Percentiles rank a stretch among this genome's conserved stretches.
These are phyloP conservation scores for Ligdia adustata DNA, from an alignment of 2,888 invertebrate genomes.

Conservation along the genomic window DNA sequence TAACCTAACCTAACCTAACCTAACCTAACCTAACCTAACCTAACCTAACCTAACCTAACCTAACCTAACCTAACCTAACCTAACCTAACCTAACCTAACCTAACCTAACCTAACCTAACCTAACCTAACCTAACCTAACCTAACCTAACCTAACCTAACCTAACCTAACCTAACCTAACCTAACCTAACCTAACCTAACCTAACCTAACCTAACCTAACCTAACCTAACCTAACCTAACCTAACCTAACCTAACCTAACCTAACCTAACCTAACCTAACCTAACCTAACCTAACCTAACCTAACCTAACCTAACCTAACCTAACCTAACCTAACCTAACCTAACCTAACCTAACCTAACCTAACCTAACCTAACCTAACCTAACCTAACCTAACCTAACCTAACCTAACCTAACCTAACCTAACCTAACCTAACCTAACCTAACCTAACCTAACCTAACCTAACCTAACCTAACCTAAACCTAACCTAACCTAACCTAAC, in stretches of 20 bases:
- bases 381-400: slow-evolving; percentile 6
- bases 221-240: slow-evolving; percentile 6
- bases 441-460: slow-evolving; percentile 5
- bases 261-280: slow-evolving; percentile 6
- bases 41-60: slow-evolving; percentile 27
- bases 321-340: slow-evolving; percentile 6
- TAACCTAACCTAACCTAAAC: slow-evolving; percentile 10
- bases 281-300: slow-evolving; percentile 6
- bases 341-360: slow-evolving; percentile 6
- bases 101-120: slow-evolving; percentile 5
- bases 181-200: slow-evolving; percentile 1
- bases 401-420: slow-evolving; percentile 6
- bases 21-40: slow-evolving; percentile 31
- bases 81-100: slow-evolving; percentile 1
- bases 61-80: slow-evolving; percentile 5
- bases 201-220: slow-evolving; percentile 5
- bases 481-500: slow-evolving; percentile 29
- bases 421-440: slow-evolving; percentile 6
- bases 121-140: slow-evolving; percentile 5
- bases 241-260: slow-evolving; percentile 6
- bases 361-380: slow-evolving; percentile 6
- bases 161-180: slow-evolving; percentile 5
- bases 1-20: slow-evolving; percentile 28
- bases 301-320: slow-evolving; percentile 6
- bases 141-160: slow-evolving; percentile 5